Percentiles rank a stretch among this genome's conserved stretches.
Evolutionary conservation across 2,113 vertebrate genomes (phyloP).

Genomic region (Oriolus oriolus): DNA sequence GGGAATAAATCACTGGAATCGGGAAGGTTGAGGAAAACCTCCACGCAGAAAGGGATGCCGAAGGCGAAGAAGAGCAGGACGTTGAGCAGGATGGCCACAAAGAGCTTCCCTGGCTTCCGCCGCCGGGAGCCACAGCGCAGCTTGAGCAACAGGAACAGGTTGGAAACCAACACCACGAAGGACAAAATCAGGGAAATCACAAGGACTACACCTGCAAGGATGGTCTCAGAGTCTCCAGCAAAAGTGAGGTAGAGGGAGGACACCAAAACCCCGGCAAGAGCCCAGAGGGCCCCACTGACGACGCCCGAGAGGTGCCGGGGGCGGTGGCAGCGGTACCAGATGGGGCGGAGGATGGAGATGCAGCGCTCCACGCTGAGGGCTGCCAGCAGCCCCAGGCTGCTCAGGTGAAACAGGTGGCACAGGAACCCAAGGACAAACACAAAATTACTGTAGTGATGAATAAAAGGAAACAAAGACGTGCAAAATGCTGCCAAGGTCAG

Average conservation of each 20-base stretch:
- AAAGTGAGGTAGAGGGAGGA: neutral
- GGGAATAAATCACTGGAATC: rapidly evolving
- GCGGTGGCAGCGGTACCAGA: neutral
- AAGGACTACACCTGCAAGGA: neutral
- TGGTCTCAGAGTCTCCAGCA: too few relatives aligned
- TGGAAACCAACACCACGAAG: neutral
- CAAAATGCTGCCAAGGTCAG: neutral
- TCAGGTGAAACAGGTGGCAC: neutral
- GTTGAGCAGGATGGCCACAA: neutral
- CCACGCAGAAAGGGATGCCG: neutral
- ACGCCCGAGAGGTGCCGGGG: neutral
- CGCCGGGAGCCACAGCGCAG: neutral
- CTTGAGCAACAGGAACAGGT: neutral
- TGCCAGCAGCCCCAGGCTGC: neutral
- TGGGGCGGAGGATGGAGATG: neutral
- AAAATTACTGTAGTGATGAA: neutral
- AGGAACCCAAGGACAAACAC: too few relatives aligned
- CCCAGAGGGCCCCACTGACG: neutral
- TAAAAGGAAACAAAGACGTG: neutral
- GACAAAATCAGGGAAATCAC: rapidly evolving
- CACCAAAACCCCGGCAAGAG: rapidly evolving
- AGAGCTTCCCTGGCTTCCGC: neutral
- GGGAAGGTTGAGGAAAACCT: neutral
- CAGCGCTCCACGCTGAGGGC: neutral
- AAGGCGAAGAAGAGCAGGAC: neutral